phyloP scores from a whole-genome alignment of 2,113 vertebrate genomes.

The Pteropus alecto region DNA sequence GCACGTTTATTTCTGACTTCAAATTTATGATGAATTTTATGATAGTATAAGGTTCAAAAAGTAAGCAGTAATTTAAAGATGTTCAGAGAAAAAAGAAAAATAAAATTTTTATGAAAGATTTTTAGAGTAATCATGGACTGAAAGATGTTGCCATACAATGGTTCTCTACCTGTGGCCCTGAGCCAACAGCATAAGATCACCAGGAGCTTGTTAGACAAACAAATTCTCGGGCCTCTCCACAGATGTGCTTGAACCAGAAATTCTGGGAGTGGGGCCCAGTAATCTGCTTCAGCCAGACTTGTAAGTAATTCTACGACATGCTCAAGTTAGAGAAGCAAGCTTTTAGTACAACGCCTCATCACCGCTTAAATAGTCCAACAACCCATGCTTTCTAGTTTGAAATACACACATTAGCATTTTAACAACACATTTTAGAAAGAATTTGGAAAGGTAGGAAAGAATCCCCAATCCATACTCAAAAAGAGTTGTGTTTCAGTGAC shows the following conservation, averaged over 20 bases:
- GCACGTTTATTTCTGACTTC: not conserved
- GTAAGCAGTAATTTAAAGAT: constrained; percentile 41
- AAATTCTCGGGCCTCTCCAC: not conserved
- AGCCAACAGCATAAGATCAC: not conserved
- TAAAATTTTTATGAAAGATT: constrained; percentile 7
- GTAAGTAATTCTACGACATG: not conserved
- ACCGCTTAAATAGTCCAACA: not conserved
- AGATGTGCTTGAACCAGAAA: not conserved
- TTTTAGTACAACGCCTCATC: not conserved
- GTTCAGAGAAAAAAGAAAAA: constrained; percentile 6
- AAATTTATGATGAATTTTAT: constrained; percentile 53
- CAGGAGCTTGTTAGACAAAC: not conserved
- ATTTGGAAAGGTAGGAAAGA: not conserved
- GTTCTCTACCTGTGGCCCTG: not conserved
- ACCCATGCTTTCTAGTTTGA: not conserved
- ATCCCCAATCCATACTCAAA: not conserved
- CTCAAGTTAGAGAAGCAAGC: not conserved
- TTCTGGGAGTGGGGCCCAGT: too few relatives aligned
- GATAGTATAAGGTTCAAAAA: constrained; percentile 1
- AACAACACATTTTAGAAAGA: not conserved
- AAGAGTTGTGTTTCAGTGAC: not conserved
- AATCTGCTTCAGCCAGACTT: not conserved
- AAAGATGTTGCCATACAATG: not conserved
- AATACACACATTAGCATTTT: not conserved
- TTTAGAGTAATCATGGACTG: not conserved